Percentiles rank a stretch among this genome's conserved stretches.
These are phyloP conservation scores for Otocyon megalotis DNA, from an alignment of 2,113 vertebrate genomes.

Conservation along the genomic window DNA sequence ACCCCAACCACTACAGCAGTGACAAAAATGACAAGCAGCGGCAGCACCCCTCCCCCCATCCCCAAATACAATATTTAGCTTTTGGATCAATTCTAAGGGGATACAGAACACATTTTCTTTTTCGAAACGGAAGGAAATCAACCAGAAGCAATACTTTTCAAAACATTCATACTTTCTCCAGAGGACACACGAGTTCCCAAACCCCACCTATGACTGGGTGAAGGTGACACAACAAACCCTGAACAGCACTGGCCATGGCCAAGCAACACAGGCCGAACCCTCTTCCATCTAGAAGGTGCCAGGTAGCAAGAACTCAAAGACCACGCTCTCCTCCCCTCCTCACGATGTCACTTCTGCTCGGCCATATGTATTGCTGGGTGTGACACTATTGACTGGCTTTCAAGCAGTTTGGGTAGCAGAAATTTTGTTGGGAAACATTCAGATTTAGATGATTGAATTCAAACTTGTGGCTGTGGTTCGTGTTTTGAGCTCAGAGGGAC, in stretches of 20 bases:
- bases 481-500: constrained; percentile 41
- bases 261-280: constrained; percentile 87
- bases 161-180: constrained; percentile 81
- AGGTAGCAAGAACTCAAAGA: constrained; percentile 57
- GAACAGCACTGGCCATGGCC: constrained; percentile 87
- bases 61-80: constrained; percentile 12
- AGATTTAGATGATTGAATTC: background rate
- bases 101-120: constrained; percentile 80
- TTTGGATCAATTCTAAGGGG: constrained; percentile 82
- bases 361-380: background rate
- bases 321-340: background rate
- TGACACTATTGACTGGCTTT: background rate
- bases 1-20: constrained; percentile 61
- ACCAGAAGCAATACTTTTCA: constrained; percentile 79
- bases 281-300: constrained; percentile 84
- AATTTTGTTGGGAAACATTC: constrained; percentile 44
- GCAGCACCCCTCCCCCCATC: constrained; percentile 25
- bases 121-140: constrained; percentile 78
- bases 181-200: constrained; percentile 78
- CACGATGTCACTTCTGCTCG: background rate
- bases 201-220: constrained; percentile 68
- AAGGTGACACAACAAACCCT: constrained; percentile 73
- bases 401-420: constrained; percentile 45
- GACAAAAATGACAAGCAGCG: background rate
- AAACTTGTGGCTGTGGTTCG: background rate